Base-by-base conservation (phyloP, 2,113 vertebrate species). In the Todiramphus saurophagus region DNA sequence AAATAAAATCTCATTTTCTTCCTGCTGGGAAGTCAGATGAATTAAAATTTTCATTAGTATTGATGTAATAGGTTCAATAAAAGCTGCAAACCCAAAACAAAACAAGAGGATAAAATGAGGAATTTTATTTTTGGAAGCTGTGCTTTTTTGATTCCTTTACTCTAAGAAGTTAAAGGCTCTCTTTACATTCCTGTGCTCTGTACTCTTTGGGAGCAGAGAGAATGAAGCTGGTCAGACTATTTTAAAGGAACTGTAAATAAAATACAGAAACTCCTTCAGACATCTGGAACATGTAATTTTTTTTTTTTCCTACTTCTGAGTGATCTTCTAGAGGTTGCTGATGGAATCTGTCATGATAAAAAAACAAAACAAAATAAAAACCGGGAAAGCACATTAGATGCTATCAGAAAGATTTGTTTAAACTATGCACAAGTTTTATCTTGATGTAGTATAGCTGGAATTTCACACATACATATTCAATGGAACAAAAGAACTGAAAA, bases 1-100 rank as follows among this genome's bases (percentile, higher is more conserved):
- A 83, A 93, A 64, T 67, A 77, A 87, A 96, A 88, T 73, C 28
- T 74, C 6, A 27, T 83, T 84, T 95, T 93, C 44, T 70, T 76
- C 31, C 33, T 74, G 24, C 55, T 83, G 23, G 9, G 15, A 93
- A 76, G 21, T 69, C 56, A 82, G 44, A 62, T 83, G 48, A 95
- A 72, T 89, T 75, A 51, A 31, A 35, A 9, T 66, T 83, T 91
- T 85, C 4, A 43, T 87, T 87, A 77, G 20, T 77, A 66, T 73
- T 67, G 70, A 60, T 82, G 10, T 76, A 64, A n/a, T 68, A 69
- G 15, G 33, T 73, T 64, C 44, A 80, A 31, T 76, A 83, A 76
- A 75, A 91, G 16, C 33, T 73, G 10, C 43, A 39, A 50, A 83
- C 78, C 13, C 14, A 60, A 75, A 82, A 53, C 18, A 70, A 53